Base-by-base conservation (phyloP, 2,888 invertebrate genomes). In the Chrysina gloriosa region DNA sequence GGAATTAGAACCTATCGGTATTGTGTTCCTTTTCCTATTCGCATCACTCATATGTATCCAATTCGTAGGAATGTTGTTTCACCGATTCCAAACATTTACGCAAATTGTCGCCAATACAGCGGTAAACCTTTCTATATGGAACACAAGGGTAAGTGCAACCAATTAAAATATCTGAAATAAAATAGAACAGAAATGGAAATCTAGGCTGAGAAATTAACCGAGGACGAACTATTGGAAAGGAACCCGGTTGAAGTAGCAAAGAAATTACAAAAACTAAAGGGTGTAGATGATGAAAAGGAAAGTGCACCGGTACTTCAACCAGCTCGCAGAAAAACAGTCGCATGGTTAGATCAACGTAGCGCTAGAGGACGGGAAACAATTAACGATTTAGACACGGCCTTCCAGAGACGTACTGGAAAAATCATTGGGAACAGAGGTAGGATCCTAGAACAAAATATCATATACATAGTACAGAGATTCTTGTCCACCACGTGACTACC, bases 171-270 rank as follows among this genome's bases (percentile, higher is more conserved):
- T 5, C 6, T 52, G 7, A 25, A 14, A 1, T 42, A 5, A 9
- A n/a, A 29, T 25, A 56, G 14, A 11, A 29, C 2, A 5, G n/a
- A 2, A 63, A 23, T 7, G n/a, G 2, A n/a, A 9, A 48, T 61
- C 6, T n/a, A 68, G 68, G 31, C 61, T 16, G 92, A 94, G 79
- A 92, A 94, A 76, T 84, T 93, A 74, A 92, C 92, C 16, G 92
- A 92, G 81, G 94, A 95, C 81, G 93, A 93, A 42, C 84, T 95
- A 63, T 85, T 95, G 73, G 92, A 93, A 78, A 93, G 92, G 83
- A 94, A 96, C 84, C 95, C 95, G 47, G 92, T 96, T 76, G 94
- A 95, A 80, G 93, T 96, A 77, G 95, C 94, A 0, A 90, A 92
- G 80, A 91, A 94, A 78, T 84, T 96, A 68, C 95, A 95, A 81